Evolutionary conservation across 1,140 invertebrate genomes (phyloP).

Genomic region (Tetragonula clypearis): DNA sequence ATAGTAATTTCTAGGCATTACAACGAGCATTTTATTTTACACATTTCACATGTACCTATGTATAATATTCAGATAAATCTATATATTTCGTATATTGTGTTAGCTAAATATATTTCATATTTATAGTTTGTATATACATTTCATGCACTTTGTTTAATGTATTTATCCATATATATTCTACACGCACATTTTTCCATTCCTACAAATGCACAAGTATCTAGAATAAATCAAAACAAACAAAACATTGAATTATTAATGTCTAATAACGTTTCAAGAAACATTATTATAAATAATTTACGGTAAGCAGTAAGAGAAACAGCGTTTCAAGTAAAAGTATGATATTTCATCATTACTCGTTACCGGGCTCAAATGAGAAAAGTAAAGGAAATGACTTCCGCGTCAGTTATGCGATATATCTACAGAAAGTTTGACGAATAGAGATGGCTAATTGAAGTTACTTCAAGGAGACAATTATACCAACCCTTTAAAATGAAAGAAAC

Average conservation of each 20-base stretch:
- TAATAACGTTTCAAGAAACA: not conserved
- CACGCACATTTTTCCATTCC: too few species aligned
- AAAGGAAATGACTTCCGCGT: not conserved
- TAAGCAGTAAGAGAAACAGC: not conserved
- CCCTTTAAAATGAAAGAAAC: too few species aligned
- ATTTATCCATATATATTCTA: too few species aligned
- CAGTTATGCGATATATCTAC: not conserved
- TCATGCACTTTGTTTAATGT: too few species aligned
- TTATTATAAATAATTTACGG: not conserved
- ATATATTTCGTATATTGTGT: too few species aligned
- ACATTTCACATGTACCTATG: too few species aligned
- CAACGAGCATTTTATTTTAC: too few species aligned
- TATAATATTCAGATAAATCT: too few species aligned
- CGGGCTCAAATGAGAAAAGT: not conserved
- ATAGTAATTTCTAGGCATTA: too few species aligned
- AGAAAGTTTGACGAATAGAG: not conserved
- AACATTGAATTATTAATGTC: not conserved
- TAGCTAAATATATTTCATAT: too few species aligned
- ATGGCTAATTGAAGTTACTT: not conserved
- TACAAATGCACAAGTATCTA: too few species aligned
- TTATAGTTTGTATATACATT: too few species aligned
- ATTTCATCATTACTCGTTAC: not conserved
- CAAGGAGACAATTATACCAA: not conserved
- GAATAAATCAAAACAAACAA: not conserved
- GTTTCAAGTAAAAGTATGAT: not conserved